phyloP scores from a whole-genome alignment of 2,113 vertebrate species.

The Calidris pugnax region DNA sequence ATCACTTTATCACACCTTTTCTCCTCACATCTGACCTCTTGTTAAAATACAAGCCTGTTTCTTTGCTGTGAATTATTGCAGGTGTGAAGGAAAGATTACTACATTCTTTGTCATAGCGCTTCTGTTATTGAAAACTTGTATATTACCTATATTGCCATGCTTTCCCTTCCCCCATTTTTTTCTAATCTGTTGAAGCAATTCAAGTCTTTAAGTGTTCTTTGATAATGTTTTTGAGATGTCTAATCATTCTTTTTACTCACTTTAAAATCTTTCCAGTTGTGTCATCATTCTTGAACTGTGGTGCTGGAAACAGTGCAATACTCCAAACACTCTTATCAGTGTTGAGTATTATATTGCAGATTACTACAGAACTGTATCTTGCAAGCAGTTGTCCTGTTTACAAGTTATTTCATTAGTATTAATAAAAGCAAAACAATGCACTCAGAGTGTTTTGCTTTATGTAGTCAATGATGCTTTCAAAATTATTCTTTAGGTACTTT shows the following conservation, averaged over 20 bases:
- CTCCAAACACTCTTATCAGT: not conserved
- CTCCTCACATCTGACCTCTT: not conserved
- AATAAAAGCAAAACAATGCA: not conserved
- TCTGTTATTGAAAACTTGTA: not conserved
- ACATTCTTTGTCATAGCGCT: not conserved
- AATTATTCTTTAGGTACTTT: not conserved
- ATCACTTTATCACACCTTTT: not conserved
- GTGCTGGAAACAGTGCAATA: not conserved
- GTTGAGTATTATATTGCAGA: not conserved
- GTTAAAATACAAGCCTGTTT: not conserved
- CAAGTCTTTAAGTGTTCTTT: not conserved
- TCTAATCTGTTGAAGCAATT: not conserved
- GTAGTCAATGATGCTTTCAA: not conserved
- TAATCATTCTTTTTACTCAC: not conserved
- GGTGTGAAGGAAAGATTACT: not conserved
- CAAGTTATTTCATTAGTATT: not conserved
- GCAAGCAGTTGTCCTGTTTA: not conserved
- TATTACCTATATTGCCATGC: not conserved
- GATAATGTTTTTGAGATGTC: not conserved
- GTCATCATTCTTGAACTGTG: not conserved
- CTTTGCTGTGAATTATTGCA: not conserved
- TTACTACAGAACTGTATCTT: not conserved
- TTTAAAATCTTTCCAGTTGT: not conserved
- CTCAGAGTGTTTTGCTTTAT: not conserved
- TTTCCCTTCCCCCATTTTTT: not conserved